Base-by-base conservation (phyloP, 2,888 invertebrate genomes). In the Melipona beecheii region DNA sequence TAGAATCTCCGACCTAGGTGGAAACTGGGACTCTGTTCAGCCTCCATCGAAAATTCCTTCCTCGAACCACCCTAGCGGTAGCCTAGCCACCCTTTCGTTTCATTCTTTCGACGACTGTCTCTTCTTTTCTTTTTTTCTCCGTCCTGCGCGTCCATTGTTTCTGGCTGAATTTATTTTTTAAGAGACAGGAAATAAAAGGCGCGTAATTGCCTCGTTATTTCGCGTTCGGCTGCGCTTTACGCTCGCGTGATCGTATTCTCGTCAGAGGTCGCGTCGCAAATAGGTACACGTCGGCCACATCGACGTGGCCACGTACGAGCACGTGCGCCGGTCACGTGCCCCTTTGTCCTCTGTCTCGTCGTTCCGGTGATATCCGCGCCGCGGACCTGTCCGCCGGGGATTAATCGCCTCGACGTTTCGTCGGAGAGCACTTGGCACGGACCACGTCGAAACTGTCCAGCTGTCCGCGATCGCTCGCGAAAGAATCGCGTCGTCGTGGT, bases 331-430 rank as follows among this genome's bases (percentile, higher is more conserved):
- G 70, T 27, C 60, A 60, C 73, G 56, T 54, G 73, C 56, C 71
- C 24, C 56, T 43, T 64, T 72, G 66, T 72, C 72, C 56, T 73
- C 64, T 31, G 17, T 17, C 52, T 43, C 64, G 21, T 66, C 78
- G 62, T 49, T 76, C 15, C 64, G 24, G 64, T 76, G 80, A 65
- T 87, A 86, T 79, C 83, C 77, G 68, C 73, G 82, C n/a, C 27
- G 50, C 31, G 6, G 11, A 31, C 9, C 17, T 17, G 60, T 27
- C 27, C 9, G 60, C 27, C 17, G 19, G 0, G 17, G 31, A 31
- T 31, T 31, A 60, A 60, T 60, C 60, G 24, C 56, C 36, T 36
- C 36, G n/a, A n/a, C n/a, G 56, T 56, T 56, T n/a, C 13, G 56
- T 13, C 56, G n/a, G 56, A 0, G 4, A n/a, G n/a, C 11, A 13